Base-by-base conservation (phyloP, 2,797 vertebrate genomes). In the Aulostomus chinensis region DNA sequence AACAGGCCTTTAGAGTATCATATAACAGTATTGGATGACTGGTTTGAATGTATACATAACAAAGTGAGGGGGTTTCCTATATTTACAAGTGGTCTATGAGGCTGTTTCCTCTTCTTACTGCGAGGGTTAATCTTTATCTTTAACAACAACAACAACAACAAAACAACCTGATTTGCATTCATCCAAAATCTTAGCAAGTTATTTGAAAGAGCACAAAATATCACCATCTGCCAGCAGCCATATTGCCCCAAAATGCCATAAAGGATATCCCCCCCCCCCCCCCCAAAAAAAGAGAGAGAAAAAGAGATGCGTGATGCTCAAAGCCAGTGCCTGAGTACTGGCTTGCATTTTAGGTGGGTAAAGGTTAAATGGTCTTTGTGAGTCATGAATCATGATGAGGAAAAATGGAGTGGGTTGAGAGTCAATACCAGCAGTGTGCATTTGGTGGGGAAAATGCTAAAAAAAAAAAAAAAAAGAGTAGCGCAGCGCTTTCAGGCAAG, bases 331-430 rank as follows among this genome's bases (percentile, higher is more conserved):
- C 12, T 0, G 24, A 52, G 38, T 5, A 22, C 59, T 48, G 52
- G 47, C 54, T 63, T 59, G 35, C 45, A 37, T 59, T 52, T 28
- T 64, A 47, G 39, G 51, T 36, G 71, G 56, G 41, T 73, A 81
- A 81, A 84, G 83, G 85, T 85, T 84, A 87, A 85, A 84, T 59
- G 50, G 67, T 60, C 66, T 84, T 78, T 83, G 66, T 83, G 81
- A 87, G 58, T 84, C 83, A 85, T 32, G 66, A 54, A 73, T 76
- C 59, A 53, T n/a, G 61, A 62, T 55, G 67, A 70, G 43, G 51
- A 77, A 59, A 60, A 65, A 63, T 40, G 35, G 68, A 80, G 80
- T 80, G 76, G 79, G 73, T 43, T 56, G 69, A 60, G 68, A 76
- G 73, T 82, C 77, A 71, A 74, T 73, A 78, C 54, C 58, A 69